Evolutionary conservation across 2,888 invertebrate species (phyloP), one percentile per base, ranked within the genome.

Genomic region (Galerucella pusilla): DNA sequence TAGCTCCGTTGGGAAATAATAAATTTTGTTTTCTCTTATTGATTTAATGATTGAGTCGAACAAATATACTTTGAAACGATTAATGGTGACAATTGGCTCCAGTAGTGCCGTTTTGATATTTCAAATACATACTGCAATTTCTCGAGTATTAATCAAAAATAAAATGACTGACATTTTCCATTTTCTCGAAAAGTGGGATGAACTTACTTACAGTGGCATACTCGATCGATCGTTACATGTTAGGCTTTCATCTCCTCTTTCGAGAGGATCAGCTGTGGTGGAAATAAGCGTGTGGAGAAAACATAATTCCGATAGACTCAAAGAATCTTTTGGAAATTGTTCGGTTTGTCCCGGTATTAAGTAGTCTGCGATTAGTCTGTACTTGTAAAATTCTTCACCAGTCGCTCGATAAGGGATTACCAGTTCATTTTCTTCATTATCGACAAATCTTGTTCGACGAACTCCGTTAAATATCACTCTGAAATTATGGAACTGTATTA

Each of bases 401-500:
- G 90, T 89, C 2, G 91, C 90, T 80, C 90, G 85, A 84, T 89
- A 92, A 1, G 92, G 92, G 14, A 91, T 86, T 16, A 75, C 73
- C 4, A 78, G 52, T 35, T 71, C 54, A 52, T 71, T 60, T 28
- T 80, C 77, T 54, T 79, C 89, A 11, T 68, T 54, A 11, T 88
- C 83, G 0, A 88, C 84, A 76, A 87, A 87, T 14, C 88, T 85
- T 1, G 90, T 88, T 80, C 88, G 88, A 82, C 91, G 89, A 70
- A 93, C 89, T 14, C 92, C 93, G 85, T 92, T 92, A 66, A 92
- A 87, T 25, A 91, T 89, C 54, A 91, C 85, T 80, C 92, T 92
- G 86, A 78, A 88, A 79, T 68, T 4, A 68, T 20, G 12, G 60
- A 67, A 57, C 57, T 49, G 12, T 49, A 49, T 10, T 11, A 46